phyloP scores from a whole-genome alignment of 2,113 vertebrate genomes.

The Corythaeola cristata region DNA sequence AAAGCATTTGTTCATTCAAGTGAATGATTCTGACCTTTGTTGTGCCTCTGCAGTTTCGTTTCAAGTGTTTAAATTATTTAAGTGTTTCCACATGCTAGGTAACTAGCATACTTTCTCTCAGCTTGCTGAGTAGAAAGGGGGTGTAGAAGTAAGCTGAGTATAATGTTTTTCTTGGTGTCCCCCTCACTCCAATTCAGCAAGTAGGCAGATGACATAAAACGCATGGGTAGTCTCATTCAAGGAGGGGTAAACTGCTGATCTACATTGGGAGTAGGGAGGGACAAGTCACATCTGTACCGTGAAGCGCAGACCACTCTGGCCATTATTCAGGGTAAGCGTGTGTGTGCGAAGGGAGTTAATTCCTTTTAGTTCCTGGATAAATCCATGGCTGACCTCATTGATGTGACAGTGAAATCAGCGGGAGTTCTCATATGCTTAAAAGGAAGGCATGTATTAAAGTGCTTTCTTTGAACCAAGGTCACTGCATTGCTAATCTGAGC shows the following conservation, averaged over 20 bases:
- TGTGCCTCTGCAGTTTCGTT: not conserved
- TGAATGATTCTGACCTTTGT: not conserved
- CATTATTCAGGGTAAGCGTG: not conserved
- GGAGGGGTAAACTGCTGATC: not conserved
- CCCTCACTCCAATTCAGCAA: not conserved
- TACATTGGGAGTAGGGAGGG: not conserved
- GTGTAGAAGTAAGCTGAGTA: not conserved
- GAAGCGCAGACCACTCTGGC: not conserved
- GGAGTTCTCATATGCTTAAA: constrained; percentile 25
- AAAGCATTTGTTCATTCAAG: not conserved
- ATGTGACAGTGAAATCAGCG: constrained; percentile 35
- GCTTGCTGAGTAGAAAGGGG: not conserved
- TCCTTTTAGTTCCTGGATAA: constrained; percentile 41
- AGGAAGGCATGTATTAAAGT: not conserved
- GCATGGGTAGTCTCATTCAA: not conserved
- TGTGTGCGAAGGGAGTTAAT: constrained; percentile 34
- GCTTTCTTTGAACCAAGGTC: constrained; percentile 36
- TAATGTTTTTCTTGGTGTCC: not conserved
- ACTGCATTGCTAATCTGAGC: constrained; percentile 14
- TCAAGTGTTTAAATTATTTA: constrained; percentile 26
- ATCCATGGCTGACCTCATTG: constrained; percentile 34
- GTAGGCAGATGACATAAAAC: not conserved
- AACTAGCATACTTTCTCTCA: not conserved
- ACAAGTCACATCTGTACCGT: not conserved
- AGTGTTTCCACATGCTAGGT: not conserved